Base-by-base conservation (phyloP, 2,797 vertebrate genomes). In the Euphonia xanthogaster region DNA sequence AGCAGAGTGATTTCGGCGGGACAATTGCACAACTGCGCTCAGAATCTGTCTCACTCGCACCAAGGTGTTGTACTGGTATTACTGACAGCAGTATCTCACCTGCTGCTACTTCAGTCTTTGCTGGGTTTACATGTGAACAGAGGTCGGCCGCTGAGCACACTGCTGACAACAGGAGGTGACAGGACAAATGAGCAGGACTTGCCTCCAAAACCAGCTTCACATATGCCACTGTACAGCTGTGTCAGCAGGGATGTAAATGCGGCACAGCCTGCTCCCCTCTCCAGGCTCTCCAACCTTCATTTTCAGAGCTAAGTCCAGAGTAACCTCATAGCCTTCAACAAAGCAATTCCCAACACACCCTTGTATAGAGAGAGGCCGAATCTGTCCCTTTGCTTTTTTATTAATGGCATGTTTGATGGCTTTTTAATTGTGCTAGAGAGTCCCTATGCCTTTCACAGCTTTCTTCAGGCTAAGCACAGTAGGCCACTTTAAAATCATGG, bases 71-170 rank as follows among this genome's bases (percentile, higher is more conserved):
- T 87, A 48, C 33, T 18, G 35, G 17, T 68, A 50, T 79, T 85
- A 91, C 39, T 79, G 61, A 77, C 48, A 94, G 68, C 31, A 72
- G 57, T 2, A 1, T 65, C 57, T 68, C 65, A 80, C 54, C 72
- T 85, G 57, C 63, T 65, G 23, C 53, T 50, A 3, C 21, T 89
- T 60, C 87, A 72, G 51, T n/a, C 77, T 67, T 81, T 30, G 1
- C 33, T 22, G 58, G 40, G 12, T 55, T 78, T 84, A 60, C 51
- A 25, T 0, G 0, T 73, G 88, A 90, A 44, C 35, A 91, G 78
- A 76, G 22, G 39, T 47, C 0, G 0, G 75, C 25, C 0, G 0
- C 71, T 31, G 31, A 76, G 79, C 1, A 2, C 67, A 15, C 24
- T 1, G 5, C 63, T 90, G 82, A 81, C 62, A 72, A 31, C 16